Conservation (phyloP, 1,140 invertebrate species). For the Dolichoris vasculosae region DNA sequence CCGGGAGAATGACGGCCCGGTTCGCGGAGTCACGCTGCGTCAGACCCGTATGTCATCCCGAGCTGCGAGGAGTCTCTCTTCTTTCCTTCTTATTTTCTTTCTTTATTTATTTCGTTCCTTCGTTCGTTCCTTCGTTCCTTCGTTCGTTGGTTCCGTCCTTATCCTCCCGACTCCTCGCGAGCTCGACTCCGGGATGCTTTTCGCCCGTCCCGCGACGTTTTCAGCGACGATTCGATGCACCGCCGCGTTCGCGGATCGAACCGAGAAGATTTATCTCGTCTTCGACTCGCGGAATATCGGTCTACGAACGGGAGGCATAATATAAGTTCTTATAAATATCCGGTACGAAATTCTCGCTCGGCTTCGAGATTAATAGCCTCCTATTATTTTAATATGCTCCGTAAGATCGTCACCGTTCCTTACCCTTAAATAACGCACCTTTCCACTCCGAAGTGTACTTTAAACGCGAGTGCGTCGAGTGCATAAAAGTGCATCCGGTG, state of each 20-base stretch:
- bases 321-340: background rate
- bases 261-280: background rate
- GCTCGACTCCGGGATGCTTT: background rate
- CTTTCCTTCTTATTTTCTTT: background rate
- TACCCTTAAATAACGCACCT: background rate
- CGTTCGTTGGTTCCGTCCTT: too few relatives aligned
- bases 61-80: slow-evolving; percentile 60
- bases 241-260: too few relatives aligned
- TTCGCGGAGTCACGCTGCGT: slow-evolving; percentile 63
- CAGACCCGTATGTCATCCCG: slow-evolving; percentile 70
- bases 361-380: background rate
- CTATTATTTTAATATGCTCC: background rate
- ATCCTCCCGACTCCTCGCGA: background rate
- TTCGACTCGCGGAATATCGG: background rate
- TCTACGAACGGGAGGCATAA: background rate
- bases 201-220: background rate
- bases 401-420: slow-evolving; percentile 10
- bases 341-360: background rate
- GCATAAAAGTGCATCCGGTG: slow-evolving; percentile 3
- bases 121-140: too few relatives aligned
- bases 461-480: background rate
- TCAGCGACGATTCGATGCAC: background rate
- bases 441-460: background rate
- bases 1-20: slow-evolving; percentile 48
- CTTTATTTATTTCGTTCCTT: too few relatives aligned